Percentiles rank a stretch among this genome's conserved stretches.
Evolutionary conservation across 2,797 vertebrate species (phyloP).

Genomic region (Taeniopygia guttata): DNA sequence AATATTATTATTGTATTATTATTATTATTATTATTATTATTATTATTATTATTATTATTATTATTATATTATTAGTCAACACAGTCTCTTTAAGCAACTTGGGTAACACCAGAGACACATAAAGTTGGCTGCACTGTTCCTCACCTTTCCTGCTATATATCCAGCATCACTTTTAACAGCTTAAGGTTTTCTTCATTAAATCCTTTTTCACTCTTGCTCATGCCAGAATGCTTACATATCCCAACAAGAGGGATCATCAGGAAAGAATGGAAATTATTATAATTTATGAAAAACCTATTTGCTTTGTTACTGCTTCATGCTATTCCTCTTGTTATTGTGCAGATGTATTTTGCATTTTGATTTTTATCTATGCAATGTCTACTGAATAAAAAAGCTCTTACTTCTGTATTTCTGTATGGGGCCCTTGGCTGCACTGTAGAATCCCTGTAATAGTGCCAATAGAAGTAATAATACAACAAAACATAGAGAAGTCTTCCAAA

Average conservation of each 20-base stretch:
- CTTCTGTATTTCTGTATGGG: neutral
- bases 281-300: neutral
- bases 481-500: neutral
- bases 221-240: neutral
- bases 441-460: neutral
- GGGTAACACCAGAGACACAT: neutral
- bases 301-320: neutral
- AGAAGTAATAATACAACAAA: neutral
- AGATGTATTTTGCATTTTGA: neutral
- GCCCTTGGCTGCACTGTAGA: neutral
- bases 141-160: neutral
- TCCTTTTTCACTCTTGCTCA: neutral
- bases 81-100: neutral
- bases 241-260: neutral
- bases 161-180: neutral
- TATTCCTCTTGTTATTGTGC: neutral
- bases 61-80: neutral
- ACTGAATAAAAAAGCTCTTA: neutral
- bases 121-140: neutral
- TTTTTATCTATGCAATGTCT: neutral
- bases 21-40: too few relatives aligned
- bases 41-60: too few relatives aligned
- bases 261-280: neutral
- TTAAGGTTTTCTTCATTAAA: constrained; percentile 10
- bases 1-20: neutral